Conservation (phyloP, 2,888 invertebrate species). For the Cremastinae sp. region DNA sequence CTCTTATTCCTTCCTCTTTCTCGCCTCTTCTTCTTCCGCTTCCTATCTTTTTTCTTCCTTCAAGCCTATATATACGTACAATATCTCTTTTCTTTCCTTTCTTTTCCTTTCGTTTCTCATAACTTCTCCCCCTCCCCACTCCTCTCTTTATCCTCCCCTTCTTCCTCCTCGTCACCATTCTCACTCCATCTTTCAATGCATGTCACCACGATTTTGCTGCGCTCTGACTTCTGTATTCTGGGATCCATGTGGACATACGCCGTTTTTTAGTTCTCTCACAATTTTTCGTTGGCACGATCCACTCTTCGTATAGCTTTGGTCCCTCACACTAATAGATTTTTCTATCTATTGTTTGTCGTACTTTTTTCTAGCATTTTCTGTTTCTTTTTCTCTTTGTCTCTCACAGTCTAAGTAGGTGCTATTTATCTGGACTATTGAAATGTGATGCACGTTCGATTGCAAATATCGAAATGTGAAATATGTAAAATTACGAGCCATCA, state of each 20-base stretch:
- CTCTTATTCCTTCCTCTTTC: conserved; percentile 45
- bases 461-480: too few species aligned
- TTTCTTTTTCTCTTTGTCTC: too few species aligned
- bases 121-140: conserved; percentile 12
- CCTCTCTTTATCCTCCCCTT: conserved; percentile 41
- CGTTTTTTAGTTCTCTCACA: too few species aligned
- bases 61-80: conserved; percentile 37
- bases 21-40: conserved; percentile 43
- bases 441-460: too few species aligned
- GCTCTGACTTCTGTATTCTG: conserved; percentile 44
- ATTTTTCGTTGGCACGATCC: too few species aligned
- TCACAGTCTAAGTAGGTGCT: too few species aligned
- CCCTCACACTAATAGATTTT: too few species aligned
- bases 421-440: too few species aligned
- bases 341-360: too few species aligned
- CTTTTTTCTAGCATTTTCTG: too few species aligned
- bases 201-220: conserved; percentile 69
- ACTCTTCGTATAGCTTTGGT: too few species aligned
- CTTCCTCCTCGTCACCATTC: conserved; percentile 26
- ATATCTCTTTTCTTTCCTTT: conserved; percentile 33
- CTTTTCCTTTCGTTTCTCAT: conserved; percentile 22
- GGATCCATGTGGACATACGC: conserved; percentile 51
- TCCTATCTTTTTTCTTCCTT: conserved; percentile 49
- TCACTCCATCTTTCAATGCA: conserved; percentile 67
- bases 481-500: too few species aligned